These are phyloP conservation scores for Actenoides lindsayi DNA, from an alignment of 2,113 vertebrate species.

Conservation along the genomic window DNA sequence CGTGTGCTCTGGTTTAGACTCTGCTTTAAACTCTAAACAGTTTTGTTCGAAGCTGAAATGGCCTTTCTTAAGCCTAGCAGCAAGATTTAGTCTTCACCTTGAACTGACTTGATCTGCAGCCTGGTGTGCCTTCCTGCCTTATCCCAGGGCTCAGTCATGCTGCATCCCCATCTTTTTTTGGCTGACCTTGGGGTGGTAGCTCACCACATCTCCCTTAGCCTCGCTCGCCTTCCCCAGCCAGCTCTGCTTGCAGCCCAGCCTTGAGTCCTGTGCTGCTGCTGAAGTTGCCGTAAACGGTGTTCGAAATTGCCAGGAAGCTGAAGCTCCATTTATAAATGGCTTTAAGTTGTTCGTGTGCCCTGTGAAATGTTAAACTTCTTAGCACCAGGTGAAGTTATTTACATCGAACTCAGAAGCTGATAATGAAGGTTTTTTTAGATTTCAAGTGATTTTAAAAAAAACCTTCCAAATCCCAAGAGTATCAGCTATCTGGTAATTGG, in stretches of 20 bases:
- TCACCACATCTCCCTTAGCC: neutral
- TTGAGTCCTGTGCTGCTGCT: neutral
- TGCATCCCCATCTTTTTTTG: rapidly evolving
- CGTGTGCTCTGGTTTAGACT: neutral
- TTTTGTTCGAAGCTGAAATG: neutral
- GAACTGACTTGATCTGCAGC: neutral
- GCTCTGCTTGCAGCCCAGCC: neutral
- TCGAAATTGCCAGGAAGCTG: conserved; percentile 37
- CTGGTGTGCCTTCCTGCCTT: neutral
- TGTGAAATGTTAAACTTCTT: conserved; percentile 57
- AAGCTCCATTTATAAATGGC: conserved; percentile 42
- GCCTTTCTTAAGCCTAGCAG: neutral
- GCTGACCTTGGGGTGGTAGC: neutral
- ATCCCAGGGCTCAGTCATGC: neutral
- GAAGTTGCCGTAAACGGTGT: conserved; percentile 1
- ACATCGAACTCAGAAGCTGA: conserved; percentile 71
- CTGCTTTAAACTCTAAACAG: too few species aligned
- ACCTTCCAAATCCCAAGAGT: conserved; percentile 74
- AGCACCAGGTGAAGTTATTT: conserved; percentile 73
- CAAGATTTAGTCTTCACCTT: neutral
- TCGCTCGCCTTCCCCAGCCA: neutral
- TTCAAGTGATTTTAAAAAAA: conserved; percentile 67
- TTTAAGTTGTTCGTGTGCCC: conserved; percentile 32
- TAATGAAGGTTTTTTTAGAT: conserved; percentile 74
- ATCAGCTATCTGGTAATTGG: conserved; percentile 80